Evolutionary conservation across 2,797 vertebrate species (phyloP).

Genomic region (Bradypus variegatus): DNA sequence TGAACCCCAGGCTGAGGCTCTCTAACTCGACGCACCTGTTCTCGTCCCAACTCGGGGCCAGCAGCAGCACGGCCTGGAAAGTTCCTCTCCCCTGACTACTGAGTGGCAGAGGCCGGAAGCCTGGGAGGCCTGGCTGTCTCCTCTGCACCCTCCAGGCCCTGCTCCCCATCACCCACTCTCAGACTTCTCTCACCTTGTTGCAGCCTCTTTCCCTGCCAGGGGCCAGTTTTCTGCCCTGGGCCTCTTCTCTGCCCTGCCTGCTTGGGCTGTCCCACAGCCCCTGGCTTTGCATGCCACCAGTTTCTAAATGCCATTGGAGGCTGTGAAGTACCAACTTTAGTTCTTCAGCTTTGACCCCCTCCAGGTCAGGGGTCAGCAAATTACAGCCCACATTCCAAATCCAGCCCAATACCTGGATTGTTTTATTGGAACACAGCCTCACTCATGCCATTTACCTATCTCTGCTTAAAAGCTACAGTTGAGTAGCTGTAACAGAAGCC

Average conservation of each 20-base stretch:
- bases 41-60: fast-evolving
- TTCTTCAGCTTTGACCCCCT: not conserved
- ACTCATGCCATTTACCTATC: not conserved
- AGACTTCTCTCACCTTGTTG: not conserved
- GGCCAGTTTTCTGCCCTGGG: not conserved
- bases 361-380: not conserved
- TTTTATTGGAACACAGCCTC: not conserved
- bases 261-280: not conserved
- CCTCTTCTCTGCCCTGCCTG: not conserved
- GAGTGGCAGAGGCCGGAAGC: not conserved
- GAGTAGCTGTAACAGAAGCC: no score
- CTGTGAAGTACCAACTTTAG: not conserved
- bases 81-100: no score
- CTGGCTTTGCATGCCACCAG: not conserved
- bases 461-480: no score
- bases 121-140: no score
- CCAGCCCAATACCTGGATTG: not conserved
- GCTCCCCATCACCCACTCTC: not conserved
- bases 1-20: not conserved
- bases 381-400: not conserved
- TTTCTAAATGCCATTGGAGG: not conserved
- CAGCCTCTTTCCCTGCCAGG: not conserved
- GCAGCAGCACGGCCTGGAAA: not conserved
- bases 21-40: not conserved
- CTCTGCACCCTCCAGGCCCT: fast-evolving